Evolutionary conservation across 2,113 vertebrate species (phyloP), one percentile per base, ranked within the genome.

Genomic region (Pandion haliaetus): DNA sequence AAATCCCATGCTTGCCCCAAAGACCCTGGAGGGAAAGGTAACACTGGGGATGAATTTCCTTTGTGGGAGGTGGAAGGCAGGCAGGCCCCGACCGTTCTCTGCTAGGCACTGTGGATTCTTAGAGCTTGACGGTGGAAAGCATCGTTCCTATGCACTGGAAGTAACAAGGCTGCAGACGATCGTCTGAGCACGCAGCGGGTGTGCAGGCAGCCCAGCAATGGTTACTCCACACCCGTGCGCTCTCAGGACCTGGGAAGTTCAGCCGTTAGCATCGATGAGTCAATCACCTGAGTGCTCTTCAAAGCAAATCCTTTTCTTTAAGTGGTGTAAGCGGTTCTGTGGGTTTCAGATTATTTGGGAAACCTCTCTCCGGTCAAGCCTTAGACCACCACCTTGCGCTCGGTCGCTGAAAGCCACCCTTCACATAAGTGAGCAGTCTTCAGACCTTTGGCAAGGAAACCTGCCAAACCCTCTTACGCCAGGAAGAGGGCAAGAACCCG

Each of bases 1-100:
- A 74, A 70, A 97, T 62, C 97, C 93, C 92, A 65, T 24, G 73
- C 95, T 97, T 79, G 63, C 92, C 93, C 95, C 91, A 71, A 85
- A 69, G 88, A 80, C 34, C 95, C 95, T 14, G 66, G 79, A 67
- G 82, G 95, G 86, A 74, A 92, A 54, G 44, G 74, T 23, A 86
- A 40, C 28, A 6, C 10, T 9, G 94, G 91, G 96, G 94, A 58
- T 26, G 77, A 63, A 49, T 63, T 83, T 92, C 92, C 95, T 82
- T 81, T 61, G 78, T 44, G 87, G 95, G 90, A 95, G 79, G 95
- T 5, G 94, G 90, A 18, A 47, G 71, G 62, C 25, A 40, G 96
- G 86, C 80, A 78, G 95, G 93, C 76, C 96, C 95, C 17, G 88
- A 70, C 82, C 66, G 40, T 6, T 82, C 71, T 72, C 61, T 42